These are phyloP conservation scores for Erynnis tages DNA, from an alignment of 2,888 invertebrate genomes.

Conservation along the genomic window DNA sequence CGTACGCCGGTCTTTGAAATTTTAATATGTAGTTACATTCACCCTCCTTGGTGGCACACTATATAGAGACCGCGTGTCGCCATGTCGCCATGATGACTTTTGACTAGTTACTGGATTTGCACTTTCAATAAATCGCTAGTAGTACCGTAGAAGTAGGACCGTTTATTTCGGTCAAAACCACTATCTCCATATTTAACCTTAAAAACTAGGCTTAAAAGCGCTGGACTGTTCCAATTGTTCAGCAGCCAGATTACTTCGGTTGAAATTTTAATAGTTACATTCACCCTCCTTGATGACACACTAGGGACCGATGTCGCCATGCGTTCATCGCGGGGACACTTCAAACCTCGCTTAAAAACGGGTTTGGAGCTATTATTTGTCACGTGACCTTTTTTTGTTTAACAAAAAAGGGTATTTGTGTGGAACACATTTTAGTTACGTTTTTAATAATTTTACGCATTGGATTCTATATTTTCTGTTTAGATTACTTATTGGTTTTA, in stretches of 20 bases:
- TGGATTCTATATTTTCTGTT: too few species aligned
- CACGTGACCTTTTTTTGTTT: slow-evolving; percentile 9
- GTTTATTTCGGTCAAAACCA: too few species aligned
- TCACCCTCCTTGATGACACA: slow-evolving; percentile 73
- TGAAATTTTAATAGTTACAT: slow-evolving; percentile 80
- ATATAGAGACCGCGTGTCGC: slow-evolving; percentile 56
- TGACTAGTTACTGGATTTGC: too few species aligned
- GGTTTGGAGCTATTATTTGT: slow-evolving; percentile 16
- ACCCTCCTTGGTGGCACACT: slow-evolving; percentile 71
- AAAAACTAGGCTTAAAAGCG: slow-evolving; percentile 38
- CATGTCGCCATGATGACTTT: too few species aligned
- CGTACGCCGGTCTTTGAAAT: too few species aligned
- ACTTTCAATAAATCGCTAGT: too few species aligned
- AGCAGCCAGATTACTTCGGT: slow-evolving; percentile 70
- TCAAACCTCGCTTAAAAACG: slow-evolving; percentile 28
- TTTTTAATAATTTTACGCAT: too few species aligned
- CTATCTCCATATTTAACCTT: too few species aligned
- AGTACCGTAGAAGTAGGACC: too few species aligned
- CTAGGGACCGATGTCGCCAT: slow-evolving; percentile 56
- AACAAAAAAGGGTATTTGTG: too few species aligned
- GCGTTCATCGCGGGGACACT: slow-evolving; percentile 32
- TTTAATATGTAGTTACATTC: slow-evolving; percentile 80
- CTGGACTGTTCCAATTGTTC: slow-evolving; percentile 70
- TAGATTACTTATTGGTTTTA: too few species aligned
- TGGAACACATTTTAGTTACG: too few species aligned